Conservation (phyloP, 2,888 invertebrate species). For the Cosmia trapezina region DNA sequence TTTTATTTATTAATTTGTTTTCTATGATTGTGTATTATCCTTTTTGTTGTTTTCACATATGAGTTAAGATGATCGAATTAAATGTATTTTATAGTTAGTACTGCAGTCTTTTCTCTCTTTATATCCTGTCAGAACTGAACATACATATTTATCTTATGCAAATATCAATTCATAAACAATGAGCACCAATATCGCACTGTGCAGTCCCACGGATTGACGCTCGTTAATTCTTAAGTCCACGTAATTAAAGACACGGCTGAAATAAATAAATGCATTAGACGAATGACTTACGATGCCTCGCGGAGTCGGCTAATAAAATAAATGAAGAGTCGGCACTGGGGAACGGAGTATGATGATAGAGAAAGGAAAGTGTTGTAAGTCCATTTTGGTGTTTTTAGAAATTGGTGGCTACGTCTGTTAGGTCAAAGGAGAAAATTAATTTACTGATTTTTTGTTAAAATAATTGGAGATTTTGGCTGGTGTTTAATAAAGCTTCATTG, state of each 20-base stretch:
- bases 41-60: no score
- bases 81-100: no score
- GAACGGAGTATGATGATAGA: conserved; percentile 59
- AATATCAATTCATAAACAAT: conserved; percentile 36
- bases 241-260: conserved; percentile 84
- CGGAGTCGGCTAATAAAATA: conserved; percentile 86
- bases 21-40: no score
- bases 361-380: conserved; percentile 59
- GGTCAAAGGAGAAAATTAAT: background rate
- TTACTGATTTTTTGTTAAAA: background rate
- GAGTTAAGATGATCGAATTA: no score
- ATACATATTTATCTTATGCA: conserved; percentile 16
- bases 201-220: conserved; percentile 75
- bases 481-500: background rate
- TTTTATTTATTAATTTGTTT: no score
- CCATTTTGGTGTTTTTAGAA: conserved; percentile 14
- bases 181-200: conserved; percentile 64
- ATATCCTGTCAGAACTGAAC: background rate
- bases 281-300: conserved; percentile 85
- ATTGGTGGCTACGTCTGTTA: background rate
- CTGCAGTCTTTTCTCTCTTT: no score
- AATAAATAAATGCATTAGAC: conserved; percentile 85
- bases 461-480: background rate
- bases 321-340: conserved; percentile 81
- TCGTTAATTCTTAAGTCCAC: conserved; percentile 80